These are phyloP conservation scores for Columba guinea DNA, from an alignment of 2,797 vertebrate species.

Conservation along the genomic window DNA sequence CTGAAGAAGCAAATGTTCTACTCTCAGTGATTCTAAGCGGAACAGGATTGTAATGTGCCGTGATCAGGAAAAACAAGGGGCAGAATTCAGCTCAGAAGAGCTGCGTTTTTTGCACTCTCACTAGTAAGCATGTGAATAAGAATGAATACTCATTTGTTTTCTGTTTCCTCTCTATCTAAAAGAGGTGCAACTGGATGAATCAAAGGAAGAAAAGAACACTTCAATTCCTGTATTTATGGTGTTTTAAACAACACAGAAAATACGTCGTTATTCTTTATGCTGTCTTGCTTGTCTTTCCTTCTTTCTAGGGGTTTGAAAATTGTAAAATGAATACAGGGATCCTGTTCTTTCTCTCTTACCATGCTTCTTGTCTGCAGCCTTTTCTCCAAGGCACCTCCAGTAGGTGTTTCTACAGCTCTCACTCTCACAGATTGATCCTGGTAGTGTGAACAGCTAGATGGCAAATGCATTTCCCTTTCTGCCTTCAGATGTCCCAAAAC, in stretches of 20 bases:
- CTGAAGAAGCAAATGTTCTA: not conserved
- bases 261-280: accelerated
- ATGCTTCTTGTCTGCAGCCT: not conserved
- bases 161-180: not conserved
- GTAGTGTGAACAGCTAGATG: not conserved
- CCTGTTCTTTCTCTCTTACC: not conserved
- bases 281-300: not conserved
- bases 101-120: not conserved
- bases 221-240: not conserved
- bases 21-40: not conserved
- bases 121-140: not conserved
- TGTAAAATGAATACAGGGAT: not conserved
- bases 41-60: not conserved
- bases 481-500: not conserved
- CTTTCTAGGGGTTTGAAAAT: not conserved
- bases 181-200: not conserved
- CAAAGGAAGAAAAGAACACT: not conserved
- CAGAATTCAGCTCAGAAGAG: not conserved
- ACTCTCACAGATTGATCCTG: not conserved
- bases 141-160: not conserved
- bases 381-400: not conserved
- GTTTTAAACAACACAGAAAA: not conserved
- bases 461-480: not conserved
- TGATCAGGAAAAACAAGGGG: not conserved
- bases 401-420: not conserved